Percentiles rank a stretch among this genome's conserved stretches.
phyloP scores from a whole-genome alignment of 2,113 vertebrate genomes.

The Reinhardtius hippoglossoides region DNA sequence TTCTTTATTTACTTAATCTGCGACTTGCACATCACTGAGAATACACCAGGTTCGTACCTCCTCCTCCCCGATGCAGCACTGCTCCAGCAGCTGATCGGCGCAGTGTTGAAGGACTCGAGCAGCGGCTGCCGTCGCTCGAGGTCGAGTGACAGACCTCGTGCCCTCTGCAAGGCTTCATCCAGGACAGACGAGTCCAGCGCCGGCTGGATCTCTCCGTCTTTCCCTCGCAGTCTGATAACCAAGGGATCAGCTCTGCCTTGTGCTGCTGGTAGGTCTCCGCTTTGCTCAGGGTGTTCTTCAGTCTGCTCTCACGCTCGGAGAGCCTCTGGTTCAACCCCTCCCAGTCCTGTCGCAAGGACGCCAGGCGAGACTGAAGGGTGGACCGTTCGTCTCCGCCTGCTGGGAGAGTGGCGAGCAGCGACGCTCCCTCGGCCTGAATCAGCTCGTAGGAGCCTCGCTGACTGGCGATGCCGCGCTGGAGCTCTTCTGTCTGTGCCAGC shows the following conservation, averaged over 20 bases:
- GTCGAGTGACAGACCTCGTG: constrained; percentile 87
- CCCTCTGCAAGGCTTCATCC: constrained; percentile 88
- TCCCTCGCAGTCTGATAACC: constrained; percentile 88
- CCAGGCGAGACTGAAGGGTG: constrained; percentile 87
- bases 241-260: constrained; percentile 86
- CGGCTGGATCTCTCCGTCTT: constrained; percentile 84
- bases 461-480: constrained; percentile 91
- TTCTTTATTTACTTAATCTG: not conserved
- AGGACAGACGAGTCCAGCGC: constrained; percentile 87
- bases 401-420: constrained; percentile 88
- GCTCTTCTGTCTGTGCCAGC: constrained; percentile 90
- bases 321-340: constrained; percentile 87
- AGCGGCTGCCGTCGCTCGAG: constrained; percentile 90
- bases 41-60: constrained; percentile 56
- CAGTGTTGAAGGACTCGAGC: constrained; percentile 89
- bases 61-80: constrained; percentile 90
- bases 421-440: constrained; percentile 90
- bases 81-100: constrained; percentile 93
- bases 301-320: constrained; percentile 81
- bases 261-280: constrained; percentile 91
- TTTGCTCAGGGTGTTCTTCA: constrained; percentile 89
- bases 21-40: not conserved
- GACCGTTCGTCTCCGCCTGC: constrained; percentile 90
- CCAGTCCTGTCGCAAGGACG: constrained; percentile 89
- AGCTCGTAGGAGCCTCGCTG: constrained; percentile 96